These are phyloP conservation scores for Pardalotus punctatus DNA, from an alignment of 2,113 vertebrate species.

Conservation along the genomic window DNA sequence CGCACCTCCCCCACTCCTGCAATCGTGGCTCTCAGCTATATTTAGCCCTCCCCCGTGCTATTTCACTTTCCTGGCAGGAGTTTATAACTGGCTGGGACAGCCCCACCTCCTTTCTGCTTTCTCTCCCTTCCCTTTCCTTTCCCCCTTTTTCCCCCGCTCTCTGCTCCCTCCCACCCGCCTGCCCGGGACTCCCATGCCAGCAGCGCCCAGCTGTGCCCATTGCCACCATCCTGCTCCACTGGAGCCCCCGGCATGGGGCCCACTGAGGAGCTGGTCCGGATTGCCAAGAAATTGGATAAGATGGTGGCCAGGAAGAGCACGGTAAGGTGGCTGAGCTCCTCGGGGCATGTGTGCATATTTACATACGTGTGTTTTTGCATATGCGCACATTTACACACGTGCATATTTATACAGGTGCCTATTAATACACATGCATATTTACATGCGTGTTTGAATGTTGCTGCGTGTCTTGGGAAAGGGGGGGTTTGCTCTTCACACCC, in stretches of 20 bases:
- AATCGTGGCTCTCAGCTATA: constrained; percentile 55
- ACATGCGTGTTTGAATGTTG: fast-evolving
- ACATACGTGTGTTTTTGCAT: fast-evolving
- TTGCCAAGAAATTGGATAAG: constrained; percentile 91
- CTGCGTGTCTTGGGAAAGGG: neutral
- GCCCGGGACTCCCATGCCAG: neutral
- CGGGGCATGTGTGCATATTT: fast-evolving
- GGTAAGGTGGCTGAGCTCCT: constrained; percentile 74
- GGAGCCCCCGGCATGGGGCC: constrained; percentile 79
- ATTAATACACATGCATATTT: neutral
- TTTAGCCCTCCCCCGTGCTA: constrained; percentile 64
- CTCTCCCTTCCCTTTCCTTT: neutral
- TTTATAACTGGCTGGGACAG: constrained; percentile 17
- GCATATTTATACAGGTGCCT: neutral
- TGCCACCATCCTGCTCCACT: fast-evolving
- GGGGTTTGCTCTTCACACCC: neutral
- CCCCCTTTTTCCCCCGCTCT: neutral
- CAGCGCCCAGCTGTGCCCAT: fast-evolving
- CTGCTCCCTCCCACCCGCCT: neutral
- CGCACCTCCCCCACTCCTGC: neutral
- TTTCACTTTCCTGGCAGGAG: constrained; percentile 32
- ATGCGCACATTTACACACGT: fast-evolving
- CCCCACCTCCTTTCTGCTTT: constrained; percentile 43
- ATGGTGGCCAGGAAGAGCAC: constrained; percentile 93
- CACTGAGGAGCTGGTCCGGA: constrained; percentile 87